Evolutionary conservation across 2,113 vertebrate genomes (phyloP).

Genomic region (Eupsittula cactorum): DNA sequence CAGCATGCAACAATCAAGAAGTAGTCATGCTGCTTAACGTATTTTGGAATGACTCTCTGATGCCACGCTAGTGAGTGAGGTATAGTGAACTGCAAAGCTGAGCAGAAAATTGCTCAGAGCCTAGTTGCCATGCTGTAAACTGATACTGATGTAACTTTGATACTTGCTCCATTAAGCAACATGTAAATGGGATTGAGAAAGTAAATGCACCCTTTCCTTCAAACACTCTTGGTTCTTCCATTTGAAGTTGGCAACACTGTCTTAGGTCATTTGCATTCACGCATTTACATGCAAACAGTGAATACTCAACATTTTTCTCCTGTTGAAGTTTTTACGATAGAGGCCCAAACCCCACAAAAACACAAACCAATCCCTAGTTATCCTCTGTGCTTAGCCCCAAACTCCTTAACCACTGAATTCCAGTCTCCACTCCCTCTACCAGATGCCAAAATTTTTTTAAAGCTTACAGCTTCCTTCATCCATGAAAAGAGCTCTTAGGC

Average conservation of each 20-base stretch:
- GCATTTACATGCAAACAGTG: neutral
- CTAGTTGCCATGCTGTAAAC: neutral
- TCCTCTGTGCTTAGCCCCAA: neutral
- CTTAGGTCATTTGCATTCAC: neutral
- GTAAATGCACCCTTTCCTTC: neutral
- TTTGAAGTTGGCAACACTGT: neutral
- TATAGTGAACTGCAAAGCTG: neutral
- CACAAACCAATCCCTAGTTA: neutral
- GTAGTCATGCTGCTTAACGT: neutral
- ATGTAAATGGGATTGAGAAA: neutral
- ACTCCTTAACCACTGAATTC: neutral
- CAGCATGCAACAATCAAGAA: neutral
- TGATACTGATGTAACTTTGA: neutral
- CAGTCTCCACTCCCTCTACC: neutral
- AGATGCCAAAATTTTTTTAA: neutral
- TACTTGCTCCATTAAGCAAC: neutral
- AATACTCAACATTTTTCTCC: neutral
- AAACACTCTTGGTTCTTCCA: neutral
- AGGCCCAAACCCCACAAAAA: neutral
- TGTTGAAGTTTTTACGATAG: neutral
- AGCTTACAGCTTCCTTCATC: neutral
- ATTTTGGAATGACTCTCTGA: neutral
- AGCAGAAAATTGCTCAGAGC: neutral
- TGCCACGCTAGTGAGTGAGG: neutral
- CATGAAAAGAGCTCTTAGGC: neutral